Base-by-base conservation (phyloP, 2,797 vertebrate genomes). In the Pelodytes ibericus region DNA sequence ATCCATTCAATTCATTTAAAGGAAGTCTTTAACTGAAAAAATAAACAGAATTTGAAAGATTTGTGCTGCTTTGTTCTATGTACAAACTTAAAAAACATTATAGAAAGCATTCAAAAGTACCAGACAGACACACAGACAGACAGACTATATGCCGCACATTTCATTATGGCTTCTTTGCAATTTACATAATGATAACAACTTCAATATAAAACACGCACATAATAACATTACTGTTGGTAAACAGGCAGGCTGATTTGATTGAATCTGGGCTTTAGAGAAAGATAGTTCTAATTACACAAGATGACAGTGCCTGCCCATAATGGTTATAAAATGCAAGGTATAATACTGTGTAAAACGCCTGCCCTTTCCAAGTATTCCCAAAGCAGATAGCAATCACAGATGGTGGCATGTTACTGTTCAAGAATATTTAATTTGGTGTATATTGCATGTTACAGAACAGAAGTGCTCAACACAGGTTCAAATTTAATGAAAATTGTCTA, bases 221-320 rank as follows among this genome's bases (percentile, higher is more conserved):
- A 53, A 53, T 24, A 53, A 1, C 5, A 24, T 53, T 53, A 8
- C 49, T 22, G n/a, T 53, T 53, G 49, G 49, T 53, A 53, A 53
- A 8, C 5, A 24, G 3, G 20, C 11, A 20, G n/a, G 22, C n/a
- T 53, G n/a, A 53, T 53, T 53, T 53, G 13, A 44, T 44, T 44
- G 41, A 44, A 44, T 44, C 15, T 44, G 49, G 49, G n/a, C n/a
- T 58, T 58, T 27, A 26, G 24, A 2, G 56, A 58, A 58, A 29
- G 3, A 5, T 58, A 58, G n/a, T 4, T 15, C 26, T 58, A 58
- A 58, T 58, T 58, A 29, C 56, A 58, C n/a, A 58, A 58, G 26
- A 58, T 58, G 56, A 7, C 13, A 15, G 3, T 26, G 11, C 11
- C 56, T 15, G 3, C 56, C 24, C 56, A 26, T 58, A 58, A 26